A percentile compares a stretch with the other conserved stretches of the same genome.
phyloP scores from a whole-genome alignment of 2,888 invertebrate genomes.

The Lasiommata megera region DNA sequence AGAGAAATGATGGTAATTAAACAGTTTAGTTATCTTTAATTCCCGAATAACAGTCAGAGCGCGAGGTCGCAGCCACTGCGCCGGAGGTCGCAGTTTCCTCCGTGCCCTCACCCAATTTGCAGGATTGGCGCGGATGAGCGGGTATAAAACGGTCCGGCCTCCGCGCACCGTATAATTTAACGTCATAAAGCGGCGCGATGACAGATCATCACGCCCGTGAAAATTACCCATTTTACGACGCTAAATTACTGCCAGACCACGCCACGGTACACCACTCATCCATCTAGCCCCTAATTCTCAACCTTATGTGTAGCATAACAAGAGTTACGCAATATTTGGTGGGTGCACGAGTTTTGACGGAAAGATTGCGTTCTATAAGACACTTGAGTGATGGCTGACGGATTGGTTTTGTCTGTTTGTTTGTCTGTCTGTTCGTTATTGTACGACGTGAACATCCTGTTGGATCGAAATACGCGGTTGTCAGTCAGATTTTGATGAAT shows the following conservation, averaged over 20 bases:
- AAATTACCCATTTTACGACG: conserved; percentile 46
- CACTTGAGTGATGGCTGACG: conserved; percentile 27
- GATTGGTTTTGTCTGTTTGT: conserved; percentile 26
- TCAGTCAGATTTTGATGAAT: not conserved
- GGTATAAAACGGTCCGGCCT: conserved; percentile 2
- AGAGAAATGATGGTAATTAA: too few species aligned
- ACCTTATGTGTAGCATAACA: not conserved
- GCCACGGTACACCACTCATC: not conserved
- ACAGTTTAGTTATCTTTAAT: too few species aligned
- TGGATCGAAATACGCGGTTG: conserved; percentile 2
- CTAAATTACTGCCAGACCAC: conserved; percentile 45
- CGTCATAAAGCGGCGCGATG: conserved; percentile 58
- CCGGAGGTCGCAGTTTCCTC: not conserved
- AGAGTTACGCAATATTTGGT: not conserved
- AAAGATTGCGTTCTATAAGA: conserved; percentile 18
- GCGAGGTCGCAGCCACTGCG: not conserved
- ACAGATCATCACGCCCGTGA: conserved; percentile 54
- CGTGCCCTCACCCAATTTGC: conserved; percentile 1
- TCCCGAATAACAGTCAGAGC: too few species aligned
- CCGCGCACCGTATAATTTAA: conserved; percentile 45
- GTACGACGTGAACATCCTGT: conserved; percentile 12
- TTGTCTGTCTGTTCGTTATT: conserved; percentile 6
- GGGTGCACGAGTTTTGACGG: not conserved
- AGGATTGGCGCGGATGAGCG: not conserved
- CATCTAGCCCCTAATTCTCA: conserved; percentile 1